A percentile compares a stretch with the other conserved stretches of the same genome.
These are phyloP conservation scores for Pediacus dermestoides DNA, from an alignment of 2,888 invertebrate genomes.

Conservation along the genomic window DNA sequence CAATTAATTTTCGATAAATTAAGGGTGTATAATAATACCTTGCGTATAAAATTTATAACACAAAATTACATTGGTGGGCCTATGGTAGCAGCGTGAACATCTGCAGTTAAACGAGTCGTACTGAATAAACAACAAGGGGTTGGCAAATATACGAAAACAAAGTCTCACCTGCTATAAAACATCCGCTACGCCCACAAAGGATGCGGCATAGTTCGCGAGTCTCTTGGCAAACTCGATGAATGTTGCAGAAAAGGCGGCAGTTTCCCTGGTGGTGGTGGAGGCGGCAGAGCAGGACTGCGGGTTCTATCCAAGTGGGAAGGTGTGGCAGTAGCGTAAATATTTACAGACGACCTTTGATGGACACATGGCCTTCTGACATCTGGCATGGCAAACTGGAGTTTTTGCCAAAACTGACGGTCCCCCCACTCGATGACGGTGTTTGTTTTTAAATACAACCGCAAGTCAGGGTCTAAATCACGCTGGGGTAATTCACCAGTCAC, in stretches of 20 bases:
- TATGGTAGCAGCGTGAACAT: no score
- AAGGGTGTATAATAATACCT: no score
- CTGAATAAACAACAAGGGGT: slow-evolving; percentile 28
- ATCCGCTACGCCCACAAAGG: slow-evolving; percentile 79
- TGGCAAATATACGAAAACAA: slow-evolving; percentile 20
- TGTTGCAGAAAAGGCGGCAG: slow-evolving; percentile 56
- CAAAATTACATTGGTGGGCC: no score
- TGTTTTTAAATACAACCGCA: slow-evolving; percentile 83
- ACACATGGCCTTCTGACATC: slow-evolving; percentile 64
- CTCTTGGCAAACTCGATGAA: slow-evolving; percentile 52
- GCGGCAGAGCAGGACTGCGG: slow-evolving; percentile 60
- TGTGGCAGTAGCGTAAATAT: slow-evolving; percentile 66
- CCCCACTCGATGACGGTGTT: slow-evolving; percentile 92
- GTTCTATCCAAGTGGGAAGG: slow-evolving; percentile 50
- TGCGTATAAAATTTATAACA: no score
- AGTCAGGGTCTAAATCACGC: slow-evolving; percentile 85
- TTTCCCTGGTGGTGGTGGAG: slow-evolving; percentile 58
- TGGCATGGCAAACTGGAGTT: slow-evolving; percentile 87
- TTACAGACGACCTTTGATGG: slow-evolving; percentile 65
- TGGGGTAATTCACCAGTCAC: slow-evolving; percentile 86
- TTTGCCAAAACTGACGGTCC: slow-evolving; percentile 96
- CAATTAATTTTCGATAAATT: no score
- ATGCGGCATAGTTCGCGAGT: slow-evolving; percentile 61
- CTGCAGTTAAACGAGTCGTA: slow-evolving; percentile 24
- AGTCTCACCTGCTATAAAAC: slow-evolving; percentile 52